Conservation (phyloP, 1,140 invertebrate genomes). For the Pemphigus obesinymphae region DNA sequence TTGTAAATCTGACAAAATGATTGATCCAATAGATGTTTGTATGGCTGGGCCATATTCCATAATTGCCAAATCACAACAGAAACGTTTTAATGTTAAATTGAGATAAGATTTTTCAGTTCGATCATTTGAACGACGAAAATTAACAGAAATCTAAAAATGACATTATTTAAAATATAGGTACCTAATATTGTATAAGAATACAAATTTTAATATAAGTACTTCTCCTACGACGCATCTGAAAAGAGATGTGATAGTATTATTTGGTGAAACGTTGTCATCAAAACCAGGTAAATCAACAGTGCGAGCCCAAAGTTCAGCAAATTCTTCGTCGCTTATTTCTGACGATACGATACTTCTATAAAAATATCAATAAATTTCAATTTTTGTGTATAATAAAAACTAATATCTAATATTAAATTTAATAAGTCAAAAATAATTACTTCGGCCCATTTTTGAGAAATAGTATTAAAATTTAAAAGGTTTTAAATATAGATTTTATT, state of each 20-base stretch:
- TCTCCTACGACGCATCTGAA: constrained; percentile 69
- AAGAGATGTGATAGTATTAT: constrained; percentile 67
- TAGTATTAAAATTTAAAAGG: too few relatives aligned
- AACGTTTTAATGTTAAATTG: constrained; percentile 64
- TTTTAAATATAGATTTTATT: too few relatives aligned
- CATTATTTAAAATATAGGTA: neutral
- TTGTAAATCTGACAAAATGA: constrained; percentile 75
- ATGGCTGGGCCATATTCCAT: constrained; percentile 75
- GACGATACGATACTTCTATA: constrained; percentile 58
- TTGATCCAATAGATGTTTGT: constrained; percentile 65
- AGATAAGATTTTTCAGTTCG: constrained; percentile 68
- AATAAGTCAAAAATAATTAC: neutral
- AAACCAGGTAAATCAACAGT: constrained; percentile 74
- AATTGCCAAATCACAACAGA: constrained; percentile 68
- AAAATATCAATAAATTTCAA: constrained; percentile 35
- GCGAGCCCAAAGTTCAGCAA: constrained; percentile 65
- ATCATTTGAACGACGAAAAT: constrained; percentile 60
- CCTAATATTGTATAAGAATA: neutral
- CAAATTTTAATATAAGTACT: constrained; percentile 52
- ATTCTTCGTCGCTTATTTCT: constrained; percentile 69
- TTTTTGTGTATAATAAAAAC: neutral
- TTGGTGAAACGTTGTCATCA: constrained; percentile 76
- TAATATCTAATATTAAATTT: neutral
- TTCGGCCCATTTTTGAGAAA: too few relatives aligned
- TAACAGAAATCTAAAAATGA: constrained; percentile 51